Percentiles rank a stretch among this genome's conserved stretches.
These are phyloP conservation scores for Columba janthina DNA, from an alignment of 2,113 vertebrate genomes.

Conservation along the genomic window DNA sequence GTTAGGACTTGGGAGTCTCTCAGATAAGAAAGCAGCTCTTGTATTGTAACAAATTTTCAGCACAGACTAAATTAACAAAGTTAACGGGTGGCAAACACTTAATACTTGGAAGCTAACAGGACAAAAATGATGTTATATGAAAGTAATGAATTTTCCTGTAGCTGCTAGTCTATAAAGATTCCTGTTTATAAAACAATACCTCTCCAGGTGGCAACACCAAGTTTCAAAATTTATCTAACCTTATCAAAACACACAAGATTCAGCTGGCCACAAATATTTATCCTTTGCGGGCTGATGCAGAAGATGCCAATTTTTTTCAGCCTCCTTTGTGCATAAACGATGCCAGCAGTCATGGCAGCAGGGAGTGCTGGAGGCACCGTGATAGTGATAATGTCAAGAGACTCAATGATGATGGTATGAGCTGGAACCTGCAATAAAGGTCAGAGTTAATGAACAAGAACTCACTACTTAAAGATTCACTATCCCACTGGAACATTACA, in stretches of 20 bases:
- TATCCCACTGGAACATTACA: not conserved
- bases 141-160: not conserved
- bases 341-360: conserved; percentile 96
- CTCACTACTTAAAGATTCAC: not conserved
- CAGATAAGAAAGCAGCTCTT: not conserved
- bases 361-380: conserved; percentile 96
- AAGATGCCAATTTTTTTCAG: conserved; percentile 91
- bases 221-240: conserved; percentile 71
- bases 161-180: not conserved
- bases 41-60: not conserved
- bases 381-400: conserved; percentile 97
- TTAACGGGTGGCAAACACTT: not conserved
- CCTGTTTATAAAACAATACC: not conserved
- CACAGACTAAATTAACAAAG: not conserved
- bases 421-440: conserved; percentile 77
- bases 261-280: conserved; percentile 97
- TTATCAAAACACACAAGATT: conserved; percentile 98
- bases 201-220: not conserved
- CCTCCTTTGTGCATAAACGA: conserved; percentile 94
- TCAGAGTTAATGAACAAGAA: not conserved
- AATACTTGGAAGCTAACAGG: not conserved
- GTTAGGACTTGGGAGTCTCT: not conserved
- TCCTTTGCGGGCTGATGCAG: conserved; percentile 97
- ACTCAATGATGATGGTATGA: conserved; percentile 89
- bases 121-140: fast-evolving